Evolutionary conservation across 2,888 invertebrate species (phyloP), one percentile per base, ranked within the genome.

Genomic region (Busseola fusca): DNA sequence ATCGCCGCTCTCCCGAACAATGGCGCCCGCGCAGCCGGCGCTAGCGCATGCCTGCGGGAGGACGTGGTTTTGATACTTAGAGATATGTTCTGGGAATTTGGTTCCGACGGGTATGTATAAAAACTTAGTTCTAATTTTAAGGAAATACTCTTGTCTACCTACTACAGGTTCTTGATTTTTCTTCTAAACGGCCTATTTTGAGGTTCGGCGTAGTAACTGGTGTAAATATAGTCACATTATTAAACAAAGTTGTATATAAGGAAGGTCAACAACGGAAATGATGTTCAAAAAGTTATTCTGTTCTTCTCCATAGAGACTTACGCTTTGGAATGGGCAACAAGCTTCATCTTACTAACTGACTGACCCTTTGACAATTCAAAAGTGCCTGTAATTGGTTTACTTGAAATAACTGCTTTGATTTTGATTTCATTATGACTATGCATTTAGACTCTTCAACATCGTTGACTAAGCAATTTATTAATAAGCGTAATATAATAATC

Each of bases 11-110:
- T 79, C 78, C 80, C 85, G 90, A 90, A 94, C 93, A 93, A 93
- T 92, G 87, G 87, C 80, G 78, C 81, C 84, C 81, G 85, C 68
- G 69, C 93, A 92, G 91, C 93, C 92, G 93, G 94, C 93, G 93
- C 92, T 86, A 88, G 92, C 92, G 91, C 91, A 89, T 59, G 56
- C 37, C 72, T 54, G 6, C 21, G 3, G 80, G 56, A 40, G 3
- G 1, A 69, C 21, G 7, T 0, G 0, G 50, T 83, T 69, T 93
- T 92, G 93, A 90, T 91, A 92, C 89, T 91, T 89, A 21, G 18
- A 27, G 25, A 48, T 57, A 30, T 69, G 25, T 54, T 69, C 16
- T 25, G 21, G 18, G 12, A 60, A 54, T 16, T 54, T 27, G 1
- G 7, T 54, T 27, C 7, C 5, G 5, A 6, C 25, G 14, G 14